Evolutionary conservation across 2,797 vertebrate genomes (phyloP).

Genomic region (Botia almorhae): DNA sequence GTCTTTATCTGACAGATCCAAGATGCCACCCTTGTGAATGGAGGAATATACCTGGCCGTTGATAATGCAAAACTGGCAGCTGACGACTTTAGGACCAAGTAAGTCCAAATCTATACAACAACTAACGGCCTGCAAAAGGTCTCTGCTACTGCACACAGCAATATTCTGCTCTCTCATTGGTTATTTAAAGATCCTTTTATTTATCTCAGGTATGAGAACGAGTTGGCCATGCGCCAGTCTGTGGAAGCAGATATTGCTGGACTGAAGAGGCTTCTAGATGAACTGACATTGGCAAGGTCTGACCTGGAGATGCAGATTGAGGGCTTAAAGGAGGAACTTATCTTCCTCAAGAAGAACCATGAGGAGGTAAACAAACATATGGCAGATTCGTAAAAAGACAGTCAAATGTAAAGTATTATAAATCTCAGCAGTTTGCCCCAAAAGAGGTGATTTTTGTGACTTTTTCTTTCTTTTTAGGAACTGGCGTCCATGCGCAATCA

Average conservation of each 20-base stretch:
- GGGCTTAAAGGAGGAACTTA: conserved; percentile 85
- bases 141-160: not conserved
- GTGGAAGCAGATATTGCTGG: conserved; percentile 90
- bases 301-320: conserved; percentile 92
- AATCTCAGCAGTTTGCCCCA: not conserved
- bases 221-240: conserved; percentile 84
- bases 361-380: conserved; percentile 73
- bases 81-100: conserved; percentile 90
- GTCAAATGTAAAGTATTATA: not conserved
- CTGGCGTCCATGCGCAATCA: conserved; percentile 69
- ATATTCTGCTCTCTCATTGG: not conserved
- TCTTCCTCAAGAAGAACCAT: conserved; percentile 88
- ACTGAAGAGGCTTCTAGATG: conserved; percentile 86
- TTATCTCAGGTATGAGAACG: conserved; percentile 84
- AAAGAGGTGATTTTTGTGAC: not conserved
- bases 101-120: conserved; percentile 56
- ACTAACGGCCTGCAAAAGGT: not conserved
- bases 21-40: conserved; percentile 75
- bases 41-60: conserved; percentile 79
- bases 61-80: conserved; percentile 89
- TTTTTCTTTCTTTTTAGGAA: conserved; percentile 66
- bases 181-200: not conserved
- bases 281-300: conserved; percentile 86
- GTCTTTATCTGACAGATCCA: conserved; percentile 75
- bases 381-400: not conserved